Percentiles rank a stretch among this genome's conserved stretches.
Conservation (phyloP, 2,113 vertebrate species). For the Chitala chitala region DNA sequence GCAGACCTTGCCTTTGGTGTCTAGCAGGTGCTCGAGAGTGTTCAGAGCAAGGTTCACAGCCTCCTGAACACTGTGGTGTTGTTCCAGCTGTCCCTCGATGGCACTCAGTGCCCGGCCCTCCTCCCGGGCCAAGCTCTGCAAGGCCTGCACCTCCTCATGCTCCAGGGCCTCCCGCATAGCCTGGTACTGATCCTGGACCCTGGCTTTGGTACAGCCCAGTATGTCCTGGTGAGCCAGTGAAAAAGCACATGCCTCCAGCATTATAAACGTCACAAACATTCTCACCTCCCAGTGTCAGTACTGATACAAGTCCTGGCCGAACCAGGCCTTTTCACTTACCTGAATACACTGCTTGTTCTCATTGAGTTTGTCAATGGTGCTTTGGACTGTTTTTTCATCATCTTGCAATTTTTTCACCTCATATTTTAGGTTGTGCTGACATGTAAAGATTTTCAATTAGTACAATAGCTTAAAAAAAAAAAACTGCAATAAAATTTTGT, state of each 20-base stretch:
- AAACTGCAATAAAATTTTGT: no score
- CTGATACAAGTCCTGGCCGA: not conserved
- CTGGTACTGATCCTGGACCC: conserved; percentile 57
- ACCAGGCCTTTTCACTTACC: conserved; percentile 39
- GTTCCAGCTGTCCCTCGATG: conserved; percentile 51
- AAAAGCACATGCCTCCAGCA: not conserved
- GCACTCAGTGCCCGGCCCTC: conserved; percentile 50
- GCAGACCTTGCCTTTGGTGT: conserved; percentile 43
- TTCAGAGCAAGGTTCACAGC: conserved; percentile 49
- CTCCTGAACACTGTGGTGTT: conserved; percentile 42
- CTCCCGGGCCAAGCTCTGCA: conserved; percentile 55
- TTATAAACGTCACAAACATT: not conserved
- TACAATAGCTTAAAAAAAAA: not conserved
- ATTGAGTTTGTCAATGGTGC: conserved; percentile 41
- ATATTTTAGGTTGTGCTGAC: conserved; percentile 55
- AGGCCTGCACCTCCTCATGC: conserved; percentile 55
- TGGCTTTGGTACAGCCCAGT: conserved; percentile 35
- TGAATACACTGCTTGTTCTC: conserved; percentile 47
- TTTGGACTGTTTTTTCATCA: conserved; percentile 43
- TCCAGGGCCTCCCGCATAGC: conserved; percentile 59
- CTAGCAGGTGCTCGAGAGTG: conserved; percentile 49
- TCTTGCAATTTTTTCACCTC: conserved; percentile 58
- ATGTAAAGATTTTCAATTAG: no score
- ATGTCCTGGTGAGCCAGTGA: conserved; percentile 34
- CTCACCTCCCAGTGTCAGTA: not conserved